Evolutionary conservation across 2,797 vertebrate species (phyloP), one percentile per base, ranked within the genome.

Genomic region (Darevskia nairensis): DNA sequence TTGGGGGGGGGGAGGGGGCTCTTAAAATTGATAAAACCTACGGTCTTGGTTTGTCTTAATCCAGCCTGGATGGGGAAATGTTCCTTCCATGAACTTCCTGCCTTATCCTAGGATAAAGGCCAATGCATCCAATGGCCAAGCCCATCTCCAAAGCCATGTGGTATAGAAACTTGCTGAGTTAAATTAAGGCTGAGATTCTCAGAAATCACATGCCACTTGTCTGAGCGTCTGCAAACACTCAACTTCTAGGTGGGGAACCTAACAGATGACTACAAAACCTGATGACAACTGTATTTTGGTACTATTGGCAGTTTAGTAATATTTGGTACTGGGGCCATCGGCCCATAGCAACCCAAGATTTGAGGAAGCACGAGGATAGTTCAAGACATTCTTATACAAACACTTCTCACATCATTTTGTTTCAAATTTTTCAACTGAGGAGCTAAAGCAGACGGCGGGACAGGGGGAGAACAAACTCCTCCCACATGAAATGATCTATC

Each of bases 401-500:
- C 13, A 21, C 68, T 21, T 41, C 9, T 75, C 25, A 41, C 7
- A 15, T 17, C 39, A 19, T 66, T 68, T 78, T 68, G 29, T 68
- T 78, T 82, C 69, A 64, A 35, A 4, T 10, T 25, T 44, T 27
- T 72, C 17, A 41, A 11, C 4, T 8, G 44, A 69, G 32, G n/a
- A 59, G 86, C 2, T 27, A 66, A 39, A 15, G 13, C 50, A 17
- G 3, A 19, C 44, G 29, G 23, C 10, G 23, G 19, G 21, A 2
- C 8, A 27, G 23, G 50, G 35, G 4, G 41, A 17, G 32, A 50
- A 13, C 17, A 46, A 66, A 32, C 86, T 88, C 41, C 72, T 82
- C 86, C 80, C 25, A 68, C 61, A 39, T 66, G 39, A 82, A 35
- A 80, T 68, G 77, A 76, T 82, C 41, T 11, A 72, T 88, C 75